Conservation (phyloP, 2,888 invertebrate species). For the Nemotelus nigrinus region DNA sequence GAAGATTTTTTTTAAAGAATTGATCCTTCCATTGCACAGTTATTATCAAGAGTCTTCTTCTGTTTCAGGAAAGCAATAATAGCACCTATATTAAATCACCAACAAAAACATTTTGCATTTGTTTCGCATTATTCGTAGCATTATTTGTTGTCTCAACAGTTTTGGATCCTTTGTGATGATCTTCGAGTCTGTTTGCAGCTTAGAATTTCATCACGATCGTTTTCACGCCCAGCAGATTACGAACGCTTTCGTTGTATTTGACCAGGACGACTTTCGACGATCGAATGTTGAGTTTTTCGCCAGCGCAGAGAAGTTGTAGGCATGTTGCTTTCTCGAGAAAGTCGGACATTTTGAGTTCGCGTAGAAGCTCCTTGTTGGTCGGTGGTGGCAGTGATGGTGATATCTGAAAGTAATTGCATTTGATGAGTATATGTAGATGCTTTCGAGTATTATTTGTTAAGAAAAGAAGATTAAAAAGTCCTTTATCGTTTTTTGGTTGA, state of each 20-base stretch:
- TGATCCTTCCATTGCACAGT: too few relatives aligned
- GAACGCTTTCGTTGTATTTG: constrained; percentile 84
- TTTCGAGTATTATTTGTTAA: background rate
- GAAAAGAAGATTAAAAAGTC: background rate
- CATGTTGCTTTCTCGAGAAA: constrained; percentile 84
- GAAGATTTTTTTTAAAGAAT: too few relatives aligned
- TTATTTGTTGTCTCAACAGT: too few relatives aligned
- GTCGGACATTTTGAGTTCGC: constrained; percentile 81
- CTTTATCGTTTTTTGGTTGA: too few relatives aligned
- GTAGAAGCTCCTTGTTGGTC: constrained; percentile 64
- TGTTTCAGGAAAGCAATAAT: constrained; percentile 11
- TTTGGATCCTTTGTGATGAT: background rate
- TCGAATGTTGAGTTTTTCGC: constrained; percentile 81
- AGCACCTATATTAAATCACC: constrained; percentile 41
- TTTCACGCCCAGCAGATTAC: constrained; percentile 83
- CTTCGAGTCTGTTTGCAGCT: constrained; percentile 40
- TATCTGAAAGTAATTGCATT: constrained; percentile 56
- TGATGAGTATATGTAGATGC: background rate
- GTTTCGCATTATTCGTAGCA: too few relatives aligned
- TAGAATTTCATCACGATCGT: constrained; percentile 76
- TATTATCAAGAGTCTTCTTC: background rate
- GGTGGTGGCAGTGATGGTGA: constrained; percentile 60
- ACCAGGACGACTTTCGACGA: constrained; percentile 84
- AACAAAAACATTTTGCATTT: background rate
- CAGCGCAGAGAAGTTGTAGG: constrained; percentile 79